Evolutionary conservation across 2,113 vertebrate species (phyloP).

Genomic region (Pedionomus torquatus): DNA sequence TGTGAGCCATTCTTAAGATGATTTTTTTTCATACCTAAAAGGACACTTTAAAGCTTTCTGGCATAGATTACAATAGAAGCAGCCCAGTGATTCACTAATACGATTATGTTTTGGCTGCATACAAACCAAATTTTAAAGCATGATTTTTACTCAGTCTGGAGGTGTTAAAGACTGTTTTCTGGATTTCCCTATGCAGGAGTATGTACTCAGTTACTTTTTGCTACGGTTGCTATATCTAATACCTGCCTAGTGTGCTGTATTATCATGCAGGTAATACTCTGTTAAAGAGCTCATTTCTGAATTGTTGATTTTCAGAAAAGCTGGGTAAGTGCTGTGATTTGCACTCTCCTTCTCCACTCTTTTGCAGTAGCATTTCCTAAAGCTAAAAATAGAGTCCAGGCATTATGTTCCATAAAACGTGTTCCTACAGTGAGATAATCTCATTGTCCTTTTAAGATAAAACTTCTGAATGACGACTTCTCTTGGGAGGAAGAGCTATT

Average conservation of each 20-base stretch:
- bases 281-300: slow-evolving; percentile 33
- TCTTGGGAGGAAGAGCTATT: not conserved
- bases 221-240: not conserved
- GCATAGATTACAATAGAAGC: not conserved
- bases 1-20: not conserved
- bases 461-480: not conserved
- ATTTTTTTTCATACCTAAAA: not conserved
- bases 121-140: not conserved
- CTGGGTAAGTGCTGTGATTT: not conserved
- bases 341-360: not conserved
- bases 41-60: not conserved
- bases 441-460: not conserved
- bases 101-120: not conserved
- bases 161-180: not conserved
- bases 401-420: not conserved
- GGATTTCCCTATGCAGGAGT: not conserved
- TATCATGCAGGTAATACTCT: not conserved
- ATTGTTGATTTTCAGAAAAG: not conserved
- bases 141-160: not conserved
- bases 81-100: not conserved
- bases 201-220: not conserved
- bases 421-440: not conserved
- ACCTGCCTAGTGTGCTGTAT: not conserved
- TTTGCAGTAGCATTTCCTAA: not conserved
- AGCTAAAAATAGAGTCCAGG: not conserved